Percentiles rank a stretch among this genome's conserved stretches.
phyloP scores from a whole-genome alignment of 2,797 vertebrate genomes.

The Xenops minutus region DNA sequence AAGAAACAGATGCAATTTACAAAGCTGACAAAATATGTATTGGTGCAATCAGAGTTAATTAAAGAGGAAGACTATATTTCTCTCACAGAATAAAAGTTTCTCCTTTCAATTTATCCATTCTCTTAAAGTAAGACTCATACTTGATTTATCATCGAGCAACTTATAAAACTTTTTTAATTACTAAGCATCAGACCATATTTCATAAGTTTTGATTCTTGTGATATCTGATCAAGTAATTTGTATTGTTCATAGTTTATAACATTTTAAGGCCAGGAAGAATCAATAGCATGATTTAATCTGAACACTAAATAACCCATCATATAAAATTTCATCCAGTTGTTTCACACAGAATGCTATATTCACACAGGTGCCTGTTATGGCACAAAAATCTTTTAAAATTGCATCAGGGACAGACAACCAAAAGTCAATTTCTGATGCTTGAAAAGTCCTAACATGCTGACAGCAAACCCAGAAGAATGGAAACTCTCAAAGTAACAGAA shows the following conservation, averaged over 20 bases:
- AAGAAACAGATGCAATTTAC: not conserved
- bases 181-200: not conserved
- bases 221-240: not conserved
- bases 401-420: not conserved
- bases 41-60: not conserved
- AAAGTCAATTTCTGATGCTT: not conserved
- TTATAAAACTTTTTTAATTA: not conserved
- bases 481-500: not conserved
- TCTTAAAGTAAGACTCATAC: not conserved
- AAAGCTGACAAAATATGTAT: not conserved
- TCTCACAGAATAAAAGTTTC: not conserved
- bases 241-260: not conserved
- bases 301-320: not conserved
- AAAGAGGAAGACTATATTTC: not conserved
- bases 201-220: not conserved
- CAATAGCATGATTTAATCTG: not conserved
- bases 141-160: not conserved
- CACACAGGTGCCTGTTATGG: not conserved
- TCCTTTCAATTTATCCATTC: slow-evolving; percentile 1
- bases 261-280: not conserved
- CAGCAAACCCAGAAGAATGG: not conserved
- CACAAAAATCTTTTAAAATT: not conserved
- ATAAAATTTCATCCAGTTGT: not conserved
- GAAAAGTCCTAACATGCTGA: not conserved
- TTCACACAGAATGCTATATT: not conserved